phyloP scores from a whole-genome alignment of 2,888 invertebrate genomes.

The Nematopogon swammerdamellus region DNA sequence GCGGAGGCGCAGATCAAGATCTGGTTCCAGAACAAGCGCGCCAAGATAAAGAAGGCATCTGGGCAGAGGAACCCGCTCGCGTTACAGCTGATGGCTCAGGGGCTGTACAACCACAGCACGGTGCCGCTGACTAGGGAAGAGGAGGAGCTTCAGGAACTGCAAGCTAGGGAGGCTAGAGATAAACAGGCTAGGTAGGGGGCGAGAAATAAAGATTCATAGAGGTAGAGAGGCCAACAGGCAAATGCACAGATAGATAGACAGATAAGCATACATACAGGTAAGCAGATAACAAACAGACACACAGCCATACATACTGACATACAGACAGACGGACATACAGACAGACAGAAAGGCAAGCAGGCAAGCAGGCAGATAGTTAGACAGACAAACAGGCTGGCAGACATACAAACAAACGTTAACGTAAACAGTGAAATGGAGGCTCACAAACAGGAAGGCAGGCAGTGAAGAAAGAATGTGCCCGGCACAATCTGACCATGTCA shows the following conservation, averaged over 20 bases:
- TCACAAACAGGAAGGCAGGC: too few species aligned
- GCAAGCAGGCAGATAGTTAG: too few species aligned
- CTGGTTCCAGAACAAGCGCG: slow-evolving; percentile 96
- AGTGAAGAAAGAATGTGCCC: too few species aligned
- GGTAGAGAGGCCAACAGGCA: background rate
- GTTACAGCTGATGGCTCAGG: slow-evolving; percentile 90
- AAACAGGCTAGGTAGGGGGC: background rate
- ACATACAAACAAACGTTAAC: too few species aligned
- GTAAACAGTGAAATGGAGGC: too few species aligned
- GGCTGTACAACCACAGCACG: slow-evolving; percentile 86
- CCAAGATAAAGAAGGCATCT: slow-evolving; percentile 91
- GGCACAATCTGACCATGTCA: too few species aligned
- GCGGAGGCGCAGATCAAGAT: slow-evolving; percentile 98
- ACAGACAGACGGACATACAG: too few species aligned
- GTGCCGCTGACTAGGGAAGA: slow-evolving; percentile 71
- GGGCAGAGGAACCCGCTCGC: slow-evolving; percentile 85
- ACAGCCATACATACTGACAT: too few species aligned
- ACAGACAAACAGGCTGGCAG: too few species aligned
- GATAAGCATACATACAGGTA: too few species aligned
- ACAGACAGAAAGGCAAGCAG: too few species aligned
- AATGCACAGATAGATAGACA: background rate
- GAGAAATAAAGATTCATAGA: background rate
- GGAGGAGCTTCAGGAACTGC: slow-evolving; percentile 42
- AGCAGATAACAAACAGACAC: too few species aligned
- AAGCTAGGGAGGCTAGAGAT: background rate